Evolutionary conservation across 2,888 invertebrate genomes (phyloP), one percentile per base, ranked within the genome.

Genomic region (Pegoplata infirma): DNA sequence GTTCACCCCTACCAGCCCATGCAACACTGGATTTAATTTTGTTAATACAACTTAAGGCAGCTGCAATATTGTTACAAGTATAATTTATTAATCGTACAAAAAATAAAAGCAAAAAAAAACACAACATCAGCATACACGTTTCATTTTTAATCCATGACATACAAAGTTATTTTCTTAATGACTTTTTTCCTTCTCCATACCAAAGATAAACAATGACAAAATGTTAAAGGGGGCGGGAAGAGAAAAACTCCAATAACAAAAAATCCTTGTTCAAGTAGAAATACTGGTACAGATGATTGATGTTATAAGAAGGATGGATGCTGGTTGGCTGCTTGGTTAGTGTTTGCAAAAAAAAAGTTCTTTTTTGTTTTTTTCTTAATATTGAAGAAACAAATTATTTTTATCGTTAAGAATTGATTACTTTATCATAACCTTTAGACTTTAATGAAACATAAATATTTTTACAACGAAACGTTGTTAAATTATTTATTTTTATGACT

Each of bases 401-500:
- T 63, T 79, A 79, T 66, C 49, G 40, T 32, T 19, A 63, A 55
- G 47, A 79, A 79, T 75, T 79, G 78, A 79, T 79, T 71, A 51
- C 71, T 75, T 66, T 75, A 66, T 71, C 44, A 67, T 56, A 49
- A 47, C 79, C 79, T 75, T 79, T 55, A 47, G 61, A 56, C 68
- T 46, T 63, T 56, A 75, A 68, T 68, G 55, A 68, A 59, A 68
- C 61, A 71, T 61, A 49, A 66, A 74, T 66, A 69, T 74, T 47
- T 47, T 44, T 23, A 23, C n/a, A 59, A 23, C n/a, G n/a, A n/a
- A n/a, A n/a, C 7, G 28, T 40, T 49, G 32, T 64, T 58, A 12
- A 25, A 16, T 10, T 32, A 44, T 25, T 21, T 10, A 10, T 17
- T 1, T 44, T 58, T 56, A 63, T 25, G n/a, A 6, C 23, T n/a